These are phyloP conservation scores for silkworm (Bombyx mori) DNA, from an alignment of 1,140 invertebrate species.

Conservation along the genomic window ASM3026992v2 NC_085110.1:5452001-5452500, in stretches of 20 bases:
- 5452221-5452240: slow-evolving; percentile 96
- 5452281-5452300: slow-evolving; percentile 90
- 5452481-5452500: no score
- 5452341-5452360: slow-evolving; percentile 25
- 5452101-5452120: no score
- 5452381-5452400: no score
- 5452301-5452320: slow-evolving; percentile 91
- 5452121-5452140: no score
- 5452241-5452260: slow-evolving; percentile 65
- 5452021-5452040: no score
- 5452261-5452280: slow-evolving; percentile 90
- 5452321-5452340: slow-evolving; percentile 89
- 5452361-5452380: no score
- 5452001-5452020: no score
- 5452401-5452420: no score
- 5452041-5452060: neutral
- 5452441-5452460: no score
- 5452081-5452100: no score
- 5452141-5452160: neutral
- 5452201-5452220: slow-evolving; percentile 92
- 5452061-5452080: neutral
- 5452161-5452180: slow-evolving; percentile 69
- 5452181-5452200: slow-evolving; percentile 89
- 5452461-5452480: no score
- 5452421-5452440: no score